Evolutionary conservation across 2,888 invertebrate genomes (phyloP), one percentile per base, ranked within the genome.

Genomic region (Linyphia triangularis): DNA sequence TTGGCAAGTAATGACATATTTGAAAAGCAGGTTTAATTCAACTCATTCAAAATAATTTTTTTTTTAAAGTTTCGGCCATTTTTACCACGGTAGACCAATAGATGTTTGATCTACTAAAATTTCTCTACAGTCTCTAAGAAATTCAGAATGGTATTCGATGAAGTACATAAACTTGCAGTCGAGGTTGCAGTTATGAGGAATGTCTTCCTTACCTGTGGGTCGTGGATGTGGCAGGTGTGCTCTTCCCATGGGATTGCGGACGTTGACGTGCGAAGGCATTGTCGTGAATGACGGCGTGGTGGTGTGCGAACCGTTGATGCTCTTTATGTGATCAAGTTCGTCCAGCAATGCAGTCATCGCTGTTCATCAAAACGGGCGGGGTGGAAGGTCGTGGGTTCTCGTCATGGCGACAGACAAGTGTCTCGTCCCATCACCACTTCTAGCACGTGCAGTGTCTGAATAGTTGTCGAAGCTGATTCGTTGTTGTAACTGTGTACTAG

Each of bases 231-330:
- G 85, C 6, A 69, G 77, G 30, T 78, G 70, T 61, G 78, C 30
- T 26, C 85, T 69, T 6, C 85, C 85, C 77, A 78, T 61, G 33
- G 84, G 84, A 33, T 85, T 85, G 16, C 85, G 85, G 26, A 85
- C 77, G 22, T 67, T 57, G 6, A 70, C 69, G 65, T 85, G 26
- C 0, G 85, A 79, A 43, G 78, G 85, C 85, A 85, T 85, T 24
- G 85, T 85, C 16, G 85, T 78, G 65, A 70, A 69, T 0, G n/a
- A 5, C 7, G 51, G 51, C 16, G 40, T 24, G 9, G 61, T 61
- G 37, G 16, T 30, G 26, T 85, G 85, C 13, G 85, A 72, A 16
- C 69, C 85, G 78, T 70, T 85, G 51, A 28, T 43, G 72, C 65
- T 72, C 61, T 61, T 77, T 43, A 75, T 69, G 22, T 69, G 77